phyloP scores from a whole-genome alignment of 2,888 invertebrate genomes.

The Polydrusus pterygomalis region DNA sequence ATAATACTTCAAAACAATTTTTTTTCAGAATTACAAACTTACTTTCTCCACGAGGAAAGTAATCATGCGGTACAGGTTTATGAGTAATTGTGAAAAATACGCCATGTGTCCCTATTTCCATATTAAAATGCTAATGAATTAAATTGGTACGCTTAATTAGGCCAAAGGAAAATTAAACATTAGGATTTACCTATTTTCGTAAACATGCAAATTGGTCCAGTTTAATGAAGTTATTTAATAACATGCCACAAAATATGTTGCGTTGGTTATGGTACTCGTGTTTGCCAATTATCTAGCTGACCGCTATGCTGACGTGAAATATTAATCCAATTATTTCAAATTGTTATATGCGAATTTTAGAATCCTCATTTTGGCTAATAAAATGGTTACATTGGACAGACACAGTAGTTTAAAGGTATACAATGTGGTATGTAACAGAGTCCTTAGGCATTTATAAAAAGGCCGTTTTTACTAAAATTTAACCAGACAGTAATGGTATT shows the following conservation, averaged over 20 bases:
- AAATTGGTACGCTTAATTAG: background rate
- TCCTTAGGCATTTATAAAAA: too few relatives aligned
- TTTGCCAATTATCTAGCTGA: constrained; percentile 17
- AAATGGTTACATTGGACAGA: too few relatives aligned
- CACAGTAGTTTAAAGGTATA: too few relatives aligned
- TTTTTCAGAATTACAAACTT: too few relatives aligned
- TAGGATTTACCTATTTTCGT: background rate
- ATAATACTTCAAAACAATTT: too few relatives aligned
- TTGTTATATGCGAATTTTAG: background rate
- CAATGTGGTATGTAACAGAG: too few relatives aligned
- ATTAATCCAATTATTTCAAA: constrained; percentile 16
- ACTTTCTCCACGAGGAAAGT: too few relatives aligned
- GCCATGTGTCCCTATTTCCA: background rate
- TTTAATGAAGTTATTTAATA: constrained; percentile 12
- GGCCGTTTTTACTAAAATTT: too few relatives aligned
- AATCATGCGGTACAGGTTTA: too few relatives aligned
- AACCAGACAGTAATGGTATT: too few relatives aligned
- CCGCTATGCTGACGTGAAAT: constrained; percentile 1
- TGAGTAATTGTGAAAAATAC: too few relatives aligned
- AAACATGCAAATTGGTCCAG: constrained; percentile 1
- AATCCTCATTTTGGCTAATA: too few relatives aligned
- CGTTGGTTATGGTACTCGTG: constrained; percentile 13
- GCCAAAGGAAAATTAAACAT: background rate
- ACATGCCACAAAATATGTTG: constrained; percentile 20
- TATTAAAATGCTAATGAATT: background rate